A percentile compares a stretch with the other conserved stretches of the same genome.
phyloP scores from a whole-genome alignment of 2,888 invertebrate species.

The Drosophila infuscata region DNA sequence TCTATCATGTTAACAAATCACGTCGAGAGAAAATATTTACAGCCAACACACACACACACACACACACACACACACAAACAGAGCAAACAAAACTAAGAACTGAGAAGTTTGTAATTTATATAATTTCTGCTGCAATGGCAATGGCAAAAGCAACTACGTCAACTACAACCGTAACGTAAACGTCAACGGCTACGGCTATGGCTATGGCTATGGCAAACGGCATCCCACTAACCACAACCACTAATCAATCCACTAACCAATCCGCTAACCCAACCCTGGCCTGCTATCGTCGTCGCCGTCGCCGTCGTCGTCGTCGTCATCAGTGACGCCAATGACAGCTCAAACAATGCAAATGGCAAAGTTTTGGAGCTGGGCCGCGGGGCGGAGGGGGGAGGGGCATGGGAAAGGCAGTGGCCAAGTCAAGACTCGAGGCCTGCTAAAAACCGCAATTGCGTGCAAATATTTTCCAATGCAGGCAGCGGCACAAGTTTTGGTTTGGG shows the following conservation, averaged over 20 bases:
- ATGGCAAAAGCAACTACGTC: constrained; percentile 15
- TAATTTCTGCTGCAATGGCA: constrained; percentile 68
- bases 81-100: constrained; percentile 49
- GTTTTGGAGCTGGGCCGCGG: constrained; percentile 29
- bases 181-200: constrained; percentile 12
- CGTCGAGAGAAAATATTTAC: constrained; percentile 64
- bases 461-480: constrained; percentile 77
- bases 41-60: constrained; percentile 10
- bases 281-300: constrained; percentile 2
- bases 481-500: constrained; percentile 29
- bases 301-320: constrained; percentile 4
- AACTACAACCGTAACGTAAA: neutral
- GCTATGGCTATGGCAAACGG: constrained; percentile 7
- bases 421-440: constrained; percentile 58
- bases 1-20: constrained; percentile 82
- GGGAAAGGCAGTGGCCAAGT: constrained; percentile 23
- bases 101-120: constrained; percentile 79
- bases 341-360: constrained; percentile 75
- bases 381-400: neutral
- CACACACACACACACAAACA: constrained; percentile 18
- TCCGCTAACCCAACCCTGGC: constrained; percentile 34
- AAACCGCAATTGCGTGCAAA: constrained; percentile 81
- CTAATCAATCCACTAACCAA: constrained; percentile 53
- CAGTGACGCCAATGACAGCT: constrained; percentile 66
- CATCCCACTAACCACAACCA: constrained; percentile 35